A percentile compares a stretch with the other conserved stretches of the same genome.
Conservation (phyloP, 2,113 vertebrate genomes). For the Protobothrops flavoviridis region DNA sequence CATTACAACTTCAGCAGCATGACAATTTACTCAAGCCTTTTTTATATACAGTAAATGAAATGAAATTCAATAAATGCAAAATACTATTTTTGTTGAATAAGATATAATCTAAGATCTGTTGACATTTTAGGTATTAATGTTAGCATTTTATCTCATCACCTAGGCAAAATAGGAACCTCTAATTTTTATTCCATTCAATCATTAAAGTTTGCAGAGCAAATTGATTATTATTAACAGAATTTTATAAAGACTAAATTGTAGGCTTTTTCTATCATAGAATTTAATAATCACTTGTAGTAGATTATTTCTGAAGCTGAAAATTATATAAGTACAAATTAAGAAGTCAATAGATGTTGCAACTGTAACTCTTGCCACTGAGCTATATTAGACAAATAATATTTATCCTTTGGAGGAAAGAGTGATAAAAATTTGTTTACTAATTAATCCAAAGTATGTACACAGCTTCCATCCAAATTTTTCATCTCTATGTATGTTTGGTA, state of each 20-base stretch:
- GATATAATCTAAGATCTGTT: background rate
- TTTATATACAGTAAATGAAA: background rate
- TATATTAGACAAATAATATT: background rate
- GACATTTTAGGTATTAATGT: background rate
- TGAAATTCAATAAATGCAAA: background rate
- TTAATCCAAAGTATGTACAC: background rate
- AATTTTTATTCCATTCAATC: background rate
- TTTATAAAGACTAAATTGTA: background rate
- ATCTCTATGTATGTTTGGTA: background rate
- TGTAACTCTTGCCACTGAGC: background rate
- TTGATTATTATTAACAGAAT: background rate
- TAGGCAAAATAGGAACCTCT: background rate
- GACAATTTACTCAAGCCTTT: background rate
- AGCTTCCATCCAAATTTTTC: background rate
- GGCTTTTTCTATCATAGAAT: background rate
- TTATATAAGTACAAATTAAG: background rate
- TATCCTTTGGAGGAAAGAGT: background rate
- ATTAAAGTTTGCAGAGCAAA: background rate
- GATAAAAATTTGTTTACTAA: background rate
- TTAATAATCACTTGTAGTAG: background rate
- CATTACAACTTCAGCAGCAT: background rate
- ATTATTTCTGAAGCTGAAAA: background rate
- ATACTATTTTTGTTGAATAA: background rate
- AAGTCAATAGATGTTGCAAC: background rate
- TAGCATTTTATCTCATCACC: background rate